These are phyloP conservation scores for Tetragonula carbonaria DNA, from an alignment of 2,888 invertebrate species.

Conservation along the genomic window DNA sequence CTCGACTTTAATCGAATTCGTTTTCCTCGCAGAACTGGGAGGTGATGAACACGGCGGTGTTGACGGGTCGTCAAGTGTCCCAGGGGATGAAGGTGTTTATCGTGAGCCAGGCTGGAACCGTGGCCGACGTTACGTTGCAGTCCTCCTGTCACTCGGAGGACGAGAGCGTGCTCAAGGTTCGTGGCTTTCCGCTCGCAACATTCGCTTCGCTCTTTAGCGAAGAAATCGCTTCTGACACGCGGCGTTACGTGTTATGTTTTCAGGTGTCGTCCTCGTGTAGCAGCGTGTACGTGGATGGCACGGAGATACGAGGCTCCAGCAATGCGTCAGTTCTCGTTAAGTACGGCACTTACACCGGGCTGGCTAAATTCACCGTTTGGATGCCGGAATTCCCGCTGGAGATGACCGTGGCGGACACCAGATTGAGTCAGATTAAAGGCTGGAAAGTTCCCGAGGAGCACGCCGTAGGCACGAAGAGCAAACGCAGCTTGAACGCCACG, in stretches of 20 bases:
- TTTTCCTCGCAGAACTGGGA: constrained; percentile 92
- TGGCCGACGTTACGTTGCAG: constrained; percentile 97
- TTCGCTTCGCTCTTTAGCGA: neutral
- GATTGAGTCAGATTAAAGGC: constrained; percentile 96
- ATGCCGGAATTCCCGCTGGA: constrained; percentile 98
- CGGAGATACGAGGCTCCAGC: constrained; percentile 96
- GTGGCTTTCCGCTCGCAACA: neutral
- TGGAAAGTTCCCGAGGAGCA: constrained; percentile 96
- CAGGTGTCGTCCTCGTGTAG: constrained; percentile 98
- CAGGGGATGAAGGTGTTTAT: constrained; percentile 98
- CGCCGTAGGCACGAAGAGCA: constrained; percentile 81
- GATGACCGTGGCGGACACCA: constrained; percentile 94
- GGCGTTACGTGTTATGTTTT: neutral
- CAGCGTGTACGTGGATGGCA: constrained; percentile 97
- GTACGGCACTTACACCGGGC: constrained; percentile 95
- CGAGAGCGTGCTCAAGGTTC: constrained; percentile 96
- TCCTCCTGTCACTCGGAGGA: constrained; percentile 98
- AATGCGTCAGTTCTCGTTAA: constrained; percentile 97
- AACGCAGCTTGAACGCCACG: constrained; percentile 77
- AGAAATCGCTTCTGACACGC: neutral
- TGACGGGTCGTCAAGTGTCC: constrained; percentile 96
- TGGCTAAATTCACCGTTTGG: constrained; percentile 97
- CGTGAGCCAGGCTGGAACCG: constrained; percentile 96
- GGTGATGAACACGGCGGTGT: constrained; percentile 96
- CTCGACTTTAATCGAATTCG: constrained; percentile 47